Evolutionary conservation across 2,113 vertebrate species (phyloP).

Genomic region (Tamias sibiricus): DNA sequence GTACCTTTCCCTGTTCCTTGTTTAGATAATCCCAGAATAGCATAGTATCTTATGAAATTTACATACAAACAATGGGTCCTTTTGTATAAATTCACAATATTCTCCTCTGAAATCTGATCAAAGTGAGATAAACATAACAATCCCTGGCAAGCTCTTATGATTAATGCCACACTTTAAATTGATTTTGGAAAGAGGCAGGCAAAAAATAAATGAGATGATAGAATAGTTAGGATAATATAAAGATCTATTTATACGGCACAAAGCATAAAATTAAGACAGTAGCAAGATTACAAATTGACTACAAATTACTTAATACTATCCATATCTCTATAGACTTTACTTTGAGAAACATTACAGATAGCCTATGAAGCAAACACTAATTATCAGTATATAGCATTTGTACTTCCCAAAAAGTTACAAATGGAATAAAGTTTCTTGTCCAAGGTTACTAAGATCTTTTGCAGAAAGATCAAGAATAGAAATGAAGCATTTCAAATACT

Average conservation of each 20-base stretch:
- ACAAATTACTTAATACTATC: constrained; percentile 1
- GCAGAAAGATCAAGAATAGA: background rate
- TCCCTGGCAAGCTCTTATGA: background rate
- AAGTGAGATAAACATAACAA: background rate
- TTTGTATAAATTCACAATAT: background rate
- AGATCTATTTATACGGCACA: background rate
- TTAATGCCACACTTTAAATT: background rate
- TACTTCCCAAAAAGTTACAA: constrained; percentile 8
- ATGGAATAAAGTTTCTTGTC: background rate
- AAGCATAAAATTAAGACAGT: constrained; percentile 4
- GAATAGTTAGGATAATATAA: constrained; percentile 43
- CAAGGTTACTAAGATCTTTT: constrained; percentile 15
- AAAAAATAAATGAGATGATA: background rate
- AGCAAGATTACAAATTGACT: constrained; percentile 5
- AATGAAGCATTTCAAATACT: background rate
- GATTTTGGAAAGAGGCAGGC: constrained; percentile 26
- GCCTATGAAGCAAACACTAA: background rate
- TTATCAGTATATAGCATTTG: background rate
- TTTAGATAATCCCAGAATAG: background rate
- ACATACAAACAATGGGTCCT: background rate
- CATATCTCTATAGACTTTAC: background rate
- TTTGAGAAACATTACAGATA: background rate
- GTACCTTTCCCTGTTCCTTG: background rate
- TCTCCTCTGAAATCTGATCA: background rate
- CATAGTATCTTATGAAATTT: background rate